A percentile compares a stretch with the other conserved stretches of the same genome.
These are phyloP conservation scores for Leistus spinibarbis DNA, from an alignment of 2,888 invertebrate species.

Conservation along the genomic window DNA sequence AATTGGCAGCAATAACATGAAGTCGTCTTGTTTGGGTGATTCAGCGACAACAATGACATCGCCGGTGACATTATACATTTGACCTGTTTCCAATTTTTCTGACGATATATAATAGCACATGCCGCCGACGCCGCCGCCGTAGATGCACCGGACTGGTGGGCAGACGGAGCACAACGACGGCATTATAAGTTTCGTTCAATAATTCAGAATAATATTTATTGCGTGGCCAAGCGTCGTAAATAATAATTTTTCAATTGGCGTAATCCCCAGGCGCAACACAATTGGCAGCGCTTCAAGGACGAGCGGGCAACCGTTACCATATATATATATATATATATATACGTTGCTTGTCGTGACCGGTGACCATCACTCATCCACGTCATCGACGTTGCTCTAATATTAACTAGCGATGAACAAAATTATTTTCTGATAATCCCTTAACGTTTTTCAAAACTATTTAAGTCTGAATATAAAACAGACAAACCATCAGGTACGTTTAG, in stretches of 20 bases:
- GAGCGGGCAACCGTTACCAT: background rate
- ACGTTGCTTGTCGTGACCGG: background rate
- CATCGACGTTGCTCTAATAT: background rate
- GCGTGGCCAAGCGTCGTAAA: conserved; percentile 7
- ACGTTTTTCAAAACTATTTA: no score
- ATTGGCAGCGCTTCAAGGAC: conserved; percentile 28
- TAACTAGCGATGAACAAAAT: background rate
- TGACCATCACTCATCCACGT: background rate
- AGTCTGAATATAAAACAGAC: no score
- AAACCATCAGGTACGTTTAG: no score
- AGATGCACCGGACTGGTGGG: background rate
- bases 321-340: background rate
- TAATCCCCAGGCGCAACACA: conserved; percentile 5
- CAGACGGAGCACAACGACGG: background rate
- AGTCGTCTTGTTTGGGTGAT: background rate
- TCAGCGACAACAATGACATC: background rate
- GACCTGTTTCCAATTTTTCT: background rate
- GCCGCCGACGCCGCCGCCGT: background rate
- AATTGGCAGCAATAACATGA: background rate
- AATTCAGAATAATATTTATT: conserved; percentile 9
- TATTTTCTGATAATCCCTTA: no score
- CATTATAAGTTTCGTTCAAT: conserved; percentile 8
- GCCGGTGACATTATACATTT: background rate
- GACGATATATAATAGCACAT: background rate
- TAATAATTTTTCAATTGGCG: conserved; percentile 24